A percentile compares a stretch with the other conserved stretches of the same genome.
phyloP scores from a whole-genome alignment of 2,888 invertebrate genomes.

The Pseudococcus longispinus region DNA sequence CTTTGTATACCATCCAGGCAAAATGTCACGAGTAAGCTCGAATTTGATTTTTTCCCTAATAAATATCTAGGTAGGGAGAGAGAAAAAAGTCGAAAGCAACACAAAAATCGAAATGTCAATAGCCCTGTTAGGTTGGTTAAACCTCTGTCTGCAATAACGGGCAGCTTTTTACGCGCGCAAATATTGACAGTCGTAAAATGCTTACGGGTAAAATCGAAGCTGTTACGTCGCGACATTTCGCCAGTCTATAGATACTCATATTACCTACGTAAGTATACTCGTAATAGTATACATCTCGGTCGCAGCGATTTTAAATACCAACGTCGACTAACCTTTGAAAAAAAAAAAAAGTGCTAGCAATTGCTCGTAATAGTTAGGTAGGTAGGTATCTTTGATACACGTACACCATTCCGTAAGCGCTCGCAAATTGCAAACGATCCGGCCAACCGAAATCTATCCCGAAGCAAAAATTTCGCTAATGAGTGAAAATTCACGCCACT shows the following conservation, averaged over 20 bases:
- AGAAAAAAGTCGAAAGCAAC: background rate
- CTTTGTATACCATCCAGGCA: too few relatives aligned
- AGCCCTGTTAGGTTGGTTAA: background rate
- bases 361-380: background rate
- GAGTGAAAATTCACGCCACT: constrained; percentile 11
- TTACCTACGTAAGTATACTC: too few relatives aligned
- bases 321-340: background rate
- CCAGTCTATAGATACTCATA: background rate
- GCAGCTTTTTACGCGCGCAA: constrained; percentile 1
- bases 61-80: background rate
- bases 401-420: background rate
- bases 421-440: background rate
- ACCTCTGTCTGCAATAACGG: constrained; percentile 9
- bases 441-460: background rate
- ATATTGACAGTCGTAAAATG: constrained; percentile 28
- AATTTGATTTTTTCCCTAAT: background rate
- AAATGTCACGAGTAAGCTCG: background rate
- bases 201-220: constrained; percentile 19
- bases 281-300: too few relatives aligned
- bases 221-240: constrained; percentile 25
- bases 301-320: background rate
- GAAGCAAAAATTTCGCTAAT: background rate
- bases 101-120: constrained; percentile 43
- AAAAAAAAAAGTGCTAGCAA: background rate
- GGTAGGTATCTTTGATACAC: background rate